Evolutionary conservation across 2,888 invertebrate species (phyloP).

Genomic region (Drosophila longiperda): DNA sequence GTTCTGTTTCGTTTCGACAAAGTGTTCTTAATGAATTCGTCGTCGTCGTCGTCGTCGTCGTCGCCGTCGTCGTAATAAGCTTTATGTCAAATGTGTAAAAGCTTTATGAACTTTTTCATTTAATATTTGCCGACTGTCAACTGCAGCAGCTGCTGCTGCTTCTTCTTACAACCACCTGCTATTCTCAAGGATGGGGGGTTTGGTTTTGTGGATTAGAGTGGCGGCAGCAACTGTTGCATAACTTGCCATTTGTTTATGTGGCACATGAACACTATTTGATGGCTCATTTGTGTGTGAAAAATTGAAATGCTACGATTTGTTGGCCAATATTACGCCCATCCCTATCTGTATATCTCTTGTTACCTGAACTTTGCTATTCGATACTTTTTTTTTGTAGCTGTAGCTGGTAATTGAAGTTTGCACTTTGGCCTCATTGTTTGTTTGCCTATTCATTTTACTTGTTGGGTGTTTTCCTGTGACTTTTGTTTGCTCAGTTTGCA

Average conservation of each 20-base stretch:
- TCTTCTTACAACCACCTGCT: constrained; percentile 42
- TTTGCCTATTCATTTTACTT: neutral
- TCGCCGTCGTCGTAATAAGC: constrained; percentile 33
- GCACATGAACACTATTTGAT: constrained; percentile 29
- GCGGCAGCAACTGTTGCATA: constrained; percentile 65
- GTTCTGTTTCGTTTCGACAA: constrained; percentile 3
- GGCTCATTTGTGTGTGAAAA: constrained; percentile 38
- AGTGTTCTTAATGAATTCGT: constrained; percentile 42
- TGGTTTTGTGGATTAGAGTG: neutral
- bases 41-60: constrained; percentile 18
- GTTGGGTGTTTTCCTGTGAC: constrained; percentile 2
- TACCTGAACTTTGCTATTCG: constrained; percentile 7
- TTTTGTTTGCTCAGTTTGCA: constrained; percentile 9
- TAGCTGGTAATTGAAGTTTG: constrained; percentile 22
- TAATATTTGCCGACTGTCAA: constrained; percentile 33
- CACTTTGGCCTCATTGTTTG: constrained; percentile 30
- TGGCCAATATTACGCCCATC: constrained; percentile 17
- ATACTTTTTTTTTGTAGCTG: neutral
- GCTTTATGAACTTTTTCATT: constrained; percentile 44
- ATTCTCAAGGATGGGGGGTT: neutral
- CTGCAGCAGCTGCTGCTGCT: constrained; percentile 5
- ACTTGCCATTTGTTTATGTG: constrained; percentile 21
- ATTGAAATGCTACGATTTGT: constrained; percentile 40
- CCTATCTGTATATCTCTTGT: constrained; percentile 9
- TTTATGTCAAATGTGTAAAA: constrained; percentile 38